These are phyloP conservation scores for Drosophila fungiperda DNA, from an alignment of 2,888 invertebrate species.

Conservation along the genomic window DNA sequence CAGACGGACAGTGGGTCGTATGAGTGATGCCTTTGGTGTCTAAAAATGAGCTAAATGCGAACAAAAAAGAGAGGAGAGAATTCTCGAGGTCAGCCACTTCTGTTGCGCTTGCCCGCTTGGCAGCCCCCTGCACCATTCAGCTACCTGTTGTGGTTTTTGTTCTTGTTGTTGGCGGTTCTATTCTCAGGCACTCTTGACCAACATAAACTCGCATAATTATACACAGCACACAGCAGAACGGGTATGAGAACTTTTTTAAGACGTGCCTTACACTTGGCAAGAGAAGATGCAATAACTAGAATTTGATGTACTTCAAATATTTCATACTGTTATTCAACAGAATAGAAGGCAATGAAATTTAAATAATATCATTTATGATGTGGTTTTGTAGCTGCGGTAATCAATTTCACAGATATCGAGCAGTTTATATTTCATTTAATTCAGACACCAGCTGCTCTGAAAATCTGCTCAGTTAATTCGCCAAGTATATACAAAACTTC, in stretches of 20 bases:
- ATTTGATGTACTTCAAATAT: neutral
- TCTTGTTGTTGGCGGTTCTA: constrained; percentile 43
- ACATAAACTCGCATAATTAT: constrained; percentile 61
- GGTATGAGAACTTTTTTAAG: constrained; percentile 24
- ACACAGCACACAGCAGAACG: constrained; percentile 2
- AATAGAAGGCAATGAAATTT: neutral
- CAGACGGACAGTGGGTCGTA: constrained; percentile 52
- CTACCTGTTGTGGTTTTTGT: constrained; percentile 36
- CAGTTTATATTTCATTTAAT: neutral
- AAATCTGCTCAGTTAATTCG: neutral
- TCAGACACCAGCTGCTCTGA: neutral
- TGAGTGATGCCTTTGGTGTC: constrained; percentile 66
- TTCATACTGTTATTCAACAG: neutral
- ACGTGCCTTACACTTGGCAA: constrained; percentile 5
- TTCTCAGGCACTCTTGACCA: constrained; percentile 73
- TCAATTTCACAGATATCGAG: neutral
- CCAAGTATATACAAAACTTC: constrained; percentile 15
- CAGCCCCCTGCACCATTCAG: constrained; percentile 27
- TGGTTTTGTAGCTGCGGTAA: neutral
- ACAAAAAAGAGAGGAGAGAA: constrained; percentile 40
- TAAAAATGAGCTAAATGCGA: constrained; percentile 11
- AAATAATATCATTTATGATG: neutral
- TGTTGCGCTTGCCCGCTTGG: constrained; percentile 37
- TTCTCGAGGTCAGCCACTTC: constrained; percentile 78
- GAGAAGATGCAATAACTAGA: neutral